Conservation (phyloP, 2,888 invertebrate genomes). For the Phaedon cochleariae region DNA sequence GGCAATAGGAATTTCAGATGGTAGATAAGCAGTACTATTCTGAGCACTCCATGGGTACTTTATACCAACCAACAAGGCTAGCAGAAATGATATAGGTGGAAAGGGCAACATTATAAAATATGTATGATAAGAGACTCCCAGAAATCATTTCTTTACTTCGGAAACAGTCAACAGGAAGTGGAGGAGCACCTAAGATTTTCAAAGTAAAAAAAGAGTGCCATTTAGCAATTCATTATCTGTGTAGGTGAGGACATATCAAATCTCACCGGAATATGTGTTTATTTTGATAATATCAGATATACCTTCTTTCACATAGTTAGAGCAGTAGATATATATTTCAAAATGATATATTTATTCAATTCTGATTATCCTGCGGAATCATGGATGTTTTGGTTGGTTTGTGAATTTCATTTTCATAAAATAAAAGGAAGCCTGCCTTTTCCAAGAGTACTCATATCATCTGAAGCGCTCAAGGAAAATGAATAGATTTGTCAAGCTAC, state of each 20-base stretch:
- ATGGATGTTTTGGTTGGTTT: background rate
- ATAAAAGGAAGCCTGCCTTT: background rate
- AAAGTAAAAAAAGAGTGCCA: background rate
- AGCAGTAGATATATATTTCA: constrained; percentile 40
- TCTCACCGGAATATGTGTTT: background rate
- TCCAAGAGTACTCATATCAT: background rate
- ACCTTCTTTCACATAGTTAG: background rate
- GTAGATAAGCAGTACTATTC: constrained; percentile 21
- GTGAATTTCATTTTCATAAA: background rate
- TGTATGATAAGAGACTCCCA: background rate
- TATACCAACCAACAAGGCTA: constrained; percentile 28
- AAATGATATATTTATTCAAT: constrained; percentile 18
- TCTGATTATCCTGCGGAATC: background rate
- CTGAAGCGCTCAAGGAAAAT: background rate
- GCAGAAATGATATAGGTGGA: constrained; percentile 22
- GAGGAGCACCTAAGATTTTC: background rate
- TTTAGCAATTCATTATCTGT: background rate
- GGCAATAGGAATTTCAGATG: constrained; percentile 22
- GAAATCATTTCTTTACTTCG: background rate
- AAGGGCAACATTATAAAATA: background rate
- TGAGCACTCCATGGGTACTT: constrained; percentile 38
- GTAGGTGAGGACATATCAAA: background rate
- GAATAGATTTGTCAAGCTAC: background rate
- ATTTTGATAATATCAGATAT: background rate
- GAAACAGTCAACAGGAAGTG: constrained; percentile 1